Conservation (phyloP, 2,888 invertebrate genomes). For the Nemurella pictetii region DNA sequence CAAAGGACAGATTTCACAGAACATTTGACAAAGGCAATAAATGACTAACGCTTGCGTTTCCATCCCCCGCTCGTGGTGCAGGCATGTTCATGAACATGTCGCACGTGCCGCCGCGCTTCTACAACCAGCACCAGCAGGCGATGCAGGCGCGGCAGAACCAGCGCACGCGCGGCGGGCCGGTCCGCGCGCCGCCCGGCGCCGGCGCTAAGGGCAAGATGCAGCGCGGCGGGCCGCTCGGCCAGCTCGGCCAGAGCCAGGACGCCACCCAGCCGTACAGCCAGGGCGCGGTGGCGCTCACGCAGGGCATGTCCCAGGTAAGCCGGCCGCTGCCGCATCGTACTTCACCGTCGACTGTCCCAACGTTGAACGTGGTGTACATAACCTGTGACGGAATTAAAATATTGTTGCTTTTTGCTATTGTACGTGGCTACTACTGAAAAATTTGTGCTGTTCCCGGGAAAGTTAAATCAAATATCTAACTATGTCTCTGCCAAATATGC, state of each 20-base stretch:
- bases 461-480: too few relatives aligned
- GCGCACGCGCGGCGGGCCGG: conserved; percentile 55
- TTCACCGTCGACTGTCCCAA: too few relatives aligned
- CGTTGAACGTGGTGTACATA: too few relatives aligned
- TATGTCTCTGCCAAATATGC: too few relatives aligned
- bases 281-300: conserved; percentile 50
- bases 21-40: too few relatives aligned
- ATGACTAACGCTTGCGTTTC: too few relatives aligned
- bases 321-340: too few relatives aligned
- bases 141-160: conserved; percentile 56
- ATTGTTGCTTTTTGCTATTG: too few relatives aligned
- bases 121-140: conserved; percentile 73
- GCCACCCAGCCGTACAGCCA: conserved; percentile 73
- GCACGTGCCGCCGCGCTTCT: conserved; percentile 73
- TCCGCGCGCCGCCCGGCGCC: conserved; percentile 43
- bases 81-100: conserved; percentile 94
- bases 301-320: conserved; percentile 53
- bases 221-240: conserved; percentile 46
- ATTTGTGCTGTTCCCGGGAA: too few relatives aligned
- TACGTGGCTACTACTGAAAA: too few relatives aligned
- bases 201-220: conserved; percentile 44
- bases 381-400: too few relatives aligned
- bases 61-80: conserved; percentile 67
- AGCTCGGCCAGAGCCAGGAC: conserved; percentile 61
- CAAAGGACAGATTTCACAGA: too few relatives aligned